phyloP scores from a whole-genome alignment of 2,888 invertebrate species.

The Nemurella pictetii region DNA sequence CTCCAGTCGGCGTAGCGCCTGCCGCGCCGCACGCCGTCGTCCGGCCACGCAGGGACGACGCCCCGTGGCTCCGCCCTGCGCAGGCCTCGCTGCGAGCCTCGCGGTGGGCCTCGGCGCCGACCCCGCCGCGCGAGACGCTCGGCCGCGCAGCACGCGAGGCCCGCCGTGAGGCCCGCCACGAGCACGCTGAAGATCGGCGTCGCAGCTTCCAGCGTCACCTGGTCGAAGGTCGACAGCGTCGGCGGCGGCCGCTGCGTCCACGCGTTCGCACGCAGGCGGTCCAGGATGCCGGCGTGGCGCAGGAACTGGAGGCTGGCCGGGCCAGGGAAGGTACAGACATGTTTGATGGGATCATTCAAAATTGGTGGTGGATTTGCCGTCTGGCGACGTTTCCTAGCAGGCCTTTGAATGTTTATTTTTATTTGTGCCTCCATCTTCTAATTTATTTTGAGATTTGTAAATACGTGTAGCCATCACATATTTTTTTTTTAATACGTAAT shows the following conservation, averaged over 20 bases:
- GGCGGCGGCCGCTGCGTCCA: background rate
- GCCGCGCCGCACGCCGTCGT: no score
- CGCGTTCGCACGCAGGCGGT: background rate
- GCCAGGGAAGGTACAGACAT: background rate
- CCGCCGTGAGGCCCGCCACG: background rate
- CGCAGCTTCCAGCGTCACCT: background rate
- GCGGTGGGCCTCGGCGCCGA: no score
- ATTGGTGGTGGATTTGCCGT: background rate
- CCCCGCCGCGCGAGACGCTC: background rate
- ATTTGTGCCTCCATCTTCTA: no score
- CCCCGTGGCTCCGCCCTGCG: no score
- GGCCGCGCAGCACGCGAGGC: background rate
- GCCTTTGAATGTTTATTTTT: no score
- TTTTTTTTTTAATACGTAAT: no score
- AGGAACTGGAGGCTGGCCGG: conserved; percentile 14
- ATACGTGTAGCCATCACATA: no score
- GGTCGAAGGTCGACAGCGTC: background rate
- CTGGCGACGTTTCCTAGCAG: background rate
- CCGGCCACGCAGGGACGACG: no score
- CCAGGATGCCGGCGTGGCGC: conserved; percentile 22
- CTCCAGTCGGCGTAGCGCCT: no score
- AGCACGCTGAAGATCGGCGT: conserved; percentile 7
- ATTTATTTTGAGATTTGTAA: no score
- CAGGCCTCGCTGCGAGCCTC: no score
- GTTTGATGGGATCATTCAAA: no score